A percentile compares a stretch with the other conserved stretches of the same genome.
phyloP scores from a whole-genome alignment of 2,797 vertebrate genomes.

The Coregonus ussuriensis region DNA sequence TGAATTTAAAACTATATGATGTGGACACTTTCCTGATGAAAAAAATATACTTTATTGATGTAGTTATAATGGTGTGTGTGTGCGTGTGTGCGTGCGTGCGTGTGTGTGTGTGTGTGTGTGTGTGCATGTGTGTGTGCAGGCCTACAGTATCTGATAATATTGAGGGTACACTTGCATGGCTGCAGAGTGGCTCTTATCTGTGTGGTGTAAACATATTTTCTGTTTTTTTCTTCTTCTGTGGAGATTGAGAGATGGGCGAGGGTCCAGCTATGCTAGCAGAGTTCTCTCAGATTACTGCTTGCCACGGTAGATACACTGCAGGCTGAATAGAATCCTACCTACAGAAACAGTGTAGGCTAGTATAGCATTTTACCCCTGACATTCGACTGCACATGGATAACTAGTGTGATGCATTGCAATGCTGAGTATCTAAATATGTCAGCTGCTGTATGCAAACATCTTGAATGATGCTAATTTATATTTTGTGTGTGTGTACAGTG shows the following conservation, averaged over 20 bases:
- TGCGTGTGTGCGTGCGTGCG: neutral
- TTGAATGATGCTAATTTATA: neutral
- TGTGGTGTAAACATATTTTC: conserved; percentile 64
- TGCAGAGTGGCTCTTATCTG: conserved; percentile 63
- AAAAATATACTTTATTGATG: too few relatives aligned
- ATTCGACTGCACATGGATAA: neutral
- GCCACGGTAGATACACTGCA: conserved; percentile 16
- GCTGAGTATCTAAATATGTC: neutral
- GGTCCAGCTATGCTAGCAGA: conserved; percentile 41
- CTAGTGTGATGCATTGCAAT: neutral
- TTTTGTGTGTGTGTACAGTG: neutral
- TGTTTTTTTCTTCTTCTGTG: conserved; percentile 49
- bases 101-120: conserved; percentile 40
- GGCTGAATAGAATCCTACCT: neutral
- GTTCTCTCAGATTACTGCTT: conserved; percentile 52
- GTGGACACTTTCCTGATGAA: neutral
- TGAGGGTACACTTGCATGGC: conserved; percentile 34
- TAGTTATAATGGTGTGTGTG: too few relatives aligned
- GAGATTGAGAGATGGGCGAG: conserved; percentile 60
- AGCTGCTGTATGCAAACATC: neutral
- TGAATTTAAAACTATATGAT: neutral
- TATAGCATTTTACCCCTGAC: neutral
- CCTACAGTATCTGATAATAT: neutral
- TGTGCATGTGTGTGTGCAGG: neutral
- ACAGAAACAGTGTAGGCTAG: neutral